phyloP scores from a whole-genome alignment of 2,797 vertebrate species.

The Platalea minor region DNA sequence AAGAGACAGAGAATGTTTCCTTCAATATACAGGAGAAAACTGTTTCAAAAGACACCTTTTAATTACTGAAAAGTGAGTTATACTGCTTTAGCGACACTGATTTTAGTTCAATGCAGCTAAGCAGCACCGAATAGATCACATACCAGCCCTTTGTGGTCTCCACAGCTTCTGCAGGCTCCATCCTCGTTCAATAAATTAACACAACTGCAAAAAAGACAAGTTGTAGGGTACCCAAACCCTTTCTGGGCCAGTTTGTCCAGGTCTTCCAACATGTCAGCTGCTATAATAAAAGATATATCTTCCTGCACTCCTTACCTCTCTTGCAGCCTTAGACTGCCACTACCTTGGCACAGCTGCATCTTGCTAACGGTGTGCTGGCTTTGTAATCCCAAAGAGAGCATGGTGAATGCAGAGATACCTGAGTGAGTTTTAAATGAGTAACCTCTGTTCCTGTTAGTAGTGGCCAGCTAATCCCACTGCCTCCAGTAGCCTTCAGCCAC shows the following conservation, averaged over 20 bases:
- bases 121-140: fast-evolving
- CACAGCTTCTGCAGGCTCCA: not conserved
- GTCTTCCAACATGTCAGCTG: not conserved
- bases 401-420: not conserved
- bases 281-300: not conserved
- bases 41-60: not conserved
- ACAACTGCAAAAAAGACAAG: not conserved
- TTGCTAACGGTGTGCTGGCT: not conserved
- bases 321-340: not conserved
- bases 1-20: not conserved
- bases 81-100: not conserved
- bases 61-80: not conserved
- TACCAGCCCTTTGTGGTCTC: not conserved
- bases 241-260: not conserved
- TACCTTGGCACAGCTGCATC: not conserved
- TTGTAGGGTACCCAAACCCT: not conserved
- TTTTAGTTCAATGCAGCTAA: not conserved
- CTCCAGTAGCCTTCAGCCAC: not conserved
- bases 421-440: not conserved
- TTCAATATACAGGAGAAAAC: not conserved
- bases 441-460: not conserved
- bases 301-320: not conserved
- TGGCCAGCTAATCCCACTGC: not conserved
- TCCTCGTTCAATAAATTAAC: not conserved
- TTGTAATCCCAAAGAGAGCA: not conserved